Evolutionary conservation across 2,888 invertebrate genomes (phyloP).

Genomic region (Notodonta dromedarius): DNA sequence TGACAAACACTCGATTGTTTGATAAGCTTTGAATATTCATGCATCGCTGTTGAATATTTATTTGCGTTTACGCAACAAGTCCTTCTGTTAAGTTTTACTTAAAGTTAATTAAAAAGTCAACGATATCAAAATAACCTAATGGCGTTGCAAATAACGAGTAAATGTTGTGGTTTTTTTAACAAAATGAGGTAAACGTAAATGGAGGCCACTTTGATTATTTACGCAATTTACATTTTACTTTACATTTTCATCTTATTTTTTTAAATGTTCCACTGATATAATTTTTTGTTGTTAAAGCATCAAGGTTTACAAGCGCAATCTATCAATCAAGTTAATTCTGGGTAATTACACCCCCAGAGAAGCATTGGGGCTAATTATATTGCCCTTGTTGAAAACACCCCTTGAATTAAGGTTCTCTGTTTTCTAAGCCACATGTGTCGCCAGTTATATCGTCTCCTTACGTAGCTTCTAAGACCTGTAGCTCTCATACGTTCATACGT

Average conservation of each 20-base stretch:
- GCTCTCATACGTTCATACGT: too few species aligned
- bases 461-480: too few species aligned
- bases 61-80: conserved; percentile 16
- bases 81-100: conserved; percentile 22
- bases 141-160: conserved; percentile 16
- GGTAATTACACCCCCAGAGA: neutral
- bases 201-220: conserved; percentile 7
- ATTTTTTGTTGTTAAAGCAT: too few species aligned
- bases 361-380: neutral
- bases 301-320: too few species aligned
- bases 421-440: neutral
- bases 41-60: conserved; percentile 4
- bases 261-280: neutral
- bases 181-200: neutral
- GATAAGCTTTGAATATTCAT: conserved; percentile 1
- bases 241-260: conserved; percentile 5
- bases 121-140: conserved; percentile 19
- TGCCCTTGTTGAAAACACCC: neutral
- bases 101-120: conserved; percentile 24
- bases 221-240: conserved; percentile 19
- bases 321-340: too few species aligned
- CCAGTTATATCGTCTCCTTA: too few species aligned
- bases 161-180: neutral
- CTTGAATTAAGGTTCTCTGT: neutral
- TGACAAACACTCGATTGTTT: conserved; percentile 19